Base-by-base conservation (phyloP, 2,113 vertebrate species). In the Trachemys scripta region DNA sequence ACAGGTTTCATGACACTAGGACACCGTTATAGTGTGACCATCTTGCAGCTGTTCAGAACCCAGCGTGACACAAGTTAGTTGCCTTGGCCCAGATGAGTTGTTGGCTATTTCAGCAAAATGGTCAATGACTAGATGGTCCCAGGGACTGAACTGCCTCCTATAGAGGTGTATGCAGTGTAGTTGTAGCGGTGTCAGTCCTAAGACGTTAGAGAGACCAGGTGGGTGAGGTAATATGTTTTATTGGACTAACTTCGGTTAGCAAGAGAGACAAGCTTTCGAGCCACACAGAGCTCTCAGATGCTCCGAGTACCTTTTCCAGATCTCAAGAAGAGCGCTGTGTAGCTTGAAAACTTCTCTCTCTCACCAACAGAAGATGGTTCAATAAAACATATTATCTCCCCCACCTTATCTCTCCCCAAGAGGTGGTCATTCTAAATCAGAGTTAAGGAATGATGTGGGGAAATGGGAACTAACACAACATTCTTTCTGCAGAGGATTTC, bases 71-170 rank as follows among this genome's bases (percentile, higher is more conserved):
- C 79, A 19, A 13, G 50, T 75, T 62, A 27, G 22, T 42, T 7
- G 31, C 9, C 20, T 54, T 54, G 47, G 5, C 47, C 72, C 75
- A 42, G 47, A 0, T 0, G 7, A 75, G 85, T 42, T 0, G 0
- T 0, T 50, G 75, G 49, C 65, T 79, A 62, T 75, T 20, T 49
- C 75, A 84, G 49, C 42, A 87, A 69, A 10, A 5, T 1, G 12
- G 31, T 29, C 38, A 91, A 20, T 10, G 10, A 20, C 49, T 1
- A 0, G 1, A n/a, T 0, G 2, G 42, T 80, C 42, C 45, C 31
- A 49, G 54, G 38, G 20, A 16, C 54, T 45, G 56, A 45, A 80
- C 57, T 62, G 57, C 27, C 57, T 29, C 27, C 57, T 5, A 29
- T 6, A 62, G 57, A 62, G 29, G 24, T 12, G 27, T 31, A 62